These are phyloP conservation scores for Macrochelys suwanniensis DNA, from an alignment of 2,797 vertebrate species.

Conservation along the genomic window DNA sequence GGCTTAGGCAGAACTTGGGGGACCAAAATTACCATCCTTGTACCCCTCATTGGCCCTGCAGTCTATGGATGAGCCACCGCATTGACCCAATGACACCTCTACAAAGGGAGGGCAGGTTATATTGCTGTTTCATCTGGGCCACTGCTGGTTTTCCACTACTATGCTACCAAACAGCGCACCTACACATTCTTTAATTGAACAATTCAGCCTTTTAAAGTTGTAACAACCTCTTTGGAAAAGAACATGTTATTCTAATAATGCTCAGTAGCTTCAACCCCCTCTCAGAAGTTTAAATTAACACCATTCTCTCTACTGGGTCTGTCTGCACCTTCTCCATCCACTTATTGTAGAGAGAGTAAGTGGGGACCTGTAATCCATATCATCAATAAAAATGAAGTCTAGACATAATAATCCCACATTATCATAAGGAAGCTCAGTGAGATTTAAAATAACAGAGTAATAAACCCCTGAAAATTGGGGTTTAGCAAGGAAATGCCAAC, in stretches of 20 bases:
- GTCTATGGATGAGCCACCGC: neutral
- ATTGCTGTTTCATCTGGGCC: neutral
- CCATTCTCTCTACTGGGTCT: neutral
- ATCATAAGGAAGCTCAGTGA: constrained; percentile 38
- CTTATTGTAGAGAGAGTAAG: neutral
- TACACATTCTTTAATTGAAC: neutral
- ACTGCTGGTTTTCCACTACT: neutral
- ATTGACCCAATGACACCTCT: neutral
- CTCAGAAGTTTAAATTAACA: neutral
- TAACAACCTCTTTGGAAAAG: neutral
- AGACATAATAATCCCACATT: constrained; percentile 52
- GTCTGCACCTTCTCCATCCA: neutral
- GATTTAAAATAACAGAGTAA: constrained; percentile 58
- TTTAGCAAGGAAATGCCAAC: constrained; percentile 52
- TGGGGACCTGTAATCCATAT: neutral
- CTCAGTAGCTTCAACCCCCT: neutral
- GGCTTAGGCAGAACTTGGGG: neutral
- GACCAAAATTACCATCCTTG: neutral
- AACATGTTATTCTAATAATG: neutral
- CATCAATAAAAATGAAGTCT: constrained; percentile 67
- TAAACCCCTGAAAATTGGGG: constrained; percentile 57
- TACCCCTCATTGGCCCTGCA: neutral
- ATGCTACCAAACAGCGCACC: neutral
- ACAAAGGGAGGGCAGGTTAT: neutral
- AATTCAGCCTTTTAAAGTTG: neutral